Evolutionary conservation across 2,888 invertebrate species (phyloP).

Genomic region (Melipona beecheii): DNA sequence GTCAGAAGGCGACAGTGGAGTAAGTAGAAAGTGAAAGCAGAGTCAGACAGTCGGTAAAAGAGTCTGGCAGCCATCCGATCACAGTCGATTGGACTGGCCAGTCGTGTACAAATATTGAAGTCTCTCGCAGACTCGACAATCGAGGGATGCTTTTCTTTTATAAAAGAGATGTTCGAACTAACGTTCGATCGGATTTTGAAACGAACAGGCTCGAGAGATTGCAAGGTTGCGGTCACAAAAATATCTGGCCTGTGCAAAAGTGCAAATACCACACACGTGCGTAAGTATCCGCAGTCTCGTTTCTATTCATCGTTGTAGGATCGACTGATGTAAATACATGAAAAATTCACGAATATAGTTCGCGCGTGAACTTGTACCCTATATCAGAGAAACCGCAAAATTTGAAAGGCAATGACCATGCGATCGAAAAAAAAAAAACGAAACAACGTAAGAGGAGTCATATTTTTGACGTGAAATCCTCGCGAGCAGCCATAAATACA

Average conservation of each 20-base stretch:
- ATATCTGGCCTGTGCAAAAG: background rate
- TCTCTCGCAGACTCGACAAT: background rate
- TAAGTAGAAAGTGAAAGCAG: background rate
- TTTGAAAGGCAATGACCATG: constrained; percentile 32
- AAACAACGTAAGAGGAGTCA: constrained; percentile 14
- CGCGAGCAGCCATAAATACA: constrained; percentile 49
- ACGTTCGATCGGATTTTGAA: no score
- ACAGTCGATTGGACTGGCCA: background rate
- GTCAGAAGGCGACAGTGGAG: background rate
- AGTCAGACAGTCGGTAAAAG: background rate
- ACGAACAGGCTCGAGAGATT: no score
- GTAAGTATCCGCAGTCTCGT: background rate
- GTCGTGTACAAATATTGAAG: background rate
- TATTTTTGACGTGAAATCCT: constrained; percentile 25
- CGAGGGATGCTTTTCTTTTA: background rate
- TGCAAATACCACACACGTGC: background rate
- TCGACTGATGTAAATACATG: background rate
- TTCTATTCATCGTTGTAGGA: constrained; percentile 18
- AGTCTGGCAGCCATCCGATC: background rate
- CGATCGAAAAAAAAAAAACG: constrained; percentile 16
- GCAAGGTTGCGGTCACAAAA: background rate
- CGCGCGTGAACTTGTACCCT: constrained; percentile 47
- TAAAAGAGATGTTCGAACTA: background rate
- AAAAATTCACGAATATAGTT: background rate
- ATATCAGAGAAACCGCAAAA: background rate